A percentile compares a stretch with the other conserved stretches of the same genome.
phyloP scores from a whole-genome alignment of 1,140 invertebrate genomes.

The Drosophila orena region DNA sequence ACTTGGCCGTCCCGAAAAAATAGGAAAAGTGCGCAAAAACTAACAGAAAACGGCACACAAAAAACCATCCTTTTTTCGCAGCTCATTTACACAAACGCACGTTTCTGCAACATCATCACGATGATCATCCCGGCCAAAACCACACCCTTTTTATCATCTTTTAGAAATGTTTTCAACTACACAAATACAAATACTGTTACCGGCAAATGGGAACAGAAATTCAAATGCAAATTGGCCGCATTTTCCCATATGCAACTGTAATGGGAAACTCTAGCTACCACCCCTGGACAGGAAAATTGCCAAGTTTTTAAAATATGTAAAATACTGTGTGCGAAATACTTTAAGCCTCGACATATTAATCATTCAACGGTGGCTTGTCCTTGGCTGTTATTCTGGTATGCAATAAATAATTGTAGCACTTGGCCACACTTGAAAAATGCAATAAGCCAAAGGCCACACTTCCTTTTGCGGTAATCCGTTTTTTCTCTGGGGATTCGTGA shows the following conservation, averaged over 20 bases:
- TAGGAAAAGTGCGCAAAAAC: constrained; percentile 45
- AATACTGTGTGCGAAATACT: constrained; percentile 30
- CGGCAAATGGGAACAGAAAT: constrained; percentile 56
- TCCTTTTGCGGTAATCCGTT: constrained; percentile 9
- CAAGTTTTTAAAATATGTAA: constrained; percentile 42
- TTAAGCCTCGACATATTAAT: constrained; percentile 45
- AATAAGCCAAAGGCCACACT: constrained; percentile 57
- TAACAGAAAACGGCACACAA: constrained; percentile 44
- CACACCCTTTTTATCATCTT: constrained; percentile 42
- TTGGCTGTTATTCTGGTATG: constrained; percentile 26
- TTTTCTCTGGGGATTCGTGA: background rate
- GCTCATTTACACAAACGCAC: constrained; percentile 74
- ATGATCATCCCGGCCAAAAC: constrained; percentile 28
- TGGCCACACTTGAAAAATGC: constrained; percentile 68
- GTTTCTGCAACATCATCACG: constrained; percentile 41
- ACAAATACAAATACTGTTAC: constrained; percentile 31
- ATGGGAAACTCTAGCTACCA: constrained; percentile 32
- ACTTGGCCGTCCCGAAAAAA: constrained; percentile 18
- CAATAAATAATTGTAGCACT: constrained; percentile 66
- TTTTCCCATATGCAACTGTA: constrained; percentile 52
- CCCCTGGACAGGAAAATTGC: constrained; percentile 22
- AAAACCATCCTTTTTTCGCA: constrained; percentile 41
- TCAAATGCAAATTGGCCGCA: constrained; percentile 63
- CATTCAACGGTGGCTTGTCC: constrained; percentile 41
- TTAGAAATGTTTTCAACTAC: constrained; percentile 51